These are phyloP conservation scores for Venustoraphidia nigricollis DNA, from an alignment of 2,888 invertebrate genomes.

Conservation along the genomic window DNA sequence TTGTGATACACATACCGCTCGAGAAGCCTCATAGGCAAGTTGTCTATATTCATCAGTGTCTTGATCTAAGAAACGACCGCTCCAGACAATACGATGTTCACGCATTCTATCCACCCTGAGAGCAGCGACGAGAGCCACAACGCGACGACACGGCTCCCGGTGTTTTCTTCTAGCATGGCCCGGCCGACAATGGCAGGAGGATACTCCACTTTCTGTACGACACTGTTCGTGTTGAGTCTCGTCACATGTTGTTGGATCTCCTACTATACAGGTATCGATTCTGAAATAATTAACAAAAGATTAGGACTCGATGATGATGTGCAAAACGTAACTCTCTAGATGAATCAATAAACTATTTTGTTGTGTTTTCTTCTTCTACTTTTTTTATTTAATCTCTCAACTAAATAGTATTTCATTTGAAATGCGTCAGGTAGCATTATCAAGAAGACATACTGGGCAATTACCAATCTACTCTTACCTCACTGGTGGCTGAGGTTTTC, in stretches of 20 bases:
- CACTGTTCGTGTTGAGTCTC: conserved; percentile 77
- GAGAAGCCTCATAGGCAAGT: conserved; percentile 69
- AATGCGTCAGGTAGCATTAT: too few species aligned
- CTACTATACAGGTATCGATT: conserved; percentile 88
- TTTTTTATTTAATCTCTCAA: background rate
- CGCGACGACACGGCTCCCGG: conserved; percentile 60
- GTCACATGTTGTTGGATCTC: conserved; percentile 83
- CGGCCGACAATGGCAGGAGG: conserved; percentile 76
- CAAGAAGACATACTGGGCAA: background rate
- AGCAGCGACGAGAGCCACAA: conserved; percentile 63
- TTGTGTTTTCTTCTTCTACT: background rate
- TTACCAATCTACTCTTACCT: conserved; percentile 25
- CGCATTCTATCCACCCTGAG: conserved; percentile 71
- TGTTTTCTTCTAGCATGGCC: conserved; percentile 56
- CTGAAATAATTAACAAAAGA: conserved; percentile 23
- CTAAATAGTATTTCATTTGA: too few species aligned
- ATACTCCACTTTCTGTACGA: conserved; percentile 72
- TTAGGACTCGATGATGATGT: background rate
- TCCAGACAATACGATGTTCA: conserved; percentile 66
- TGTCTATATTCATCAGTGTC: conserved; percentile 70
- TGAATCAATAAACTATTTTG: background rate
- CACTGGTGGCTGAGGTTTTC: conserved; percentile 52
- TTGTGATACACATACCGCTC: conserved; percentile 52
- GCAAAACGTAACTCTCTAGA: background rate
- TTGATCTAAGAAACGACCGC: conserved; percentile 52